Base-by-base conservation (phyloP, 2,888 invertebrate species). In the Cheilosia urbana region DNA sequence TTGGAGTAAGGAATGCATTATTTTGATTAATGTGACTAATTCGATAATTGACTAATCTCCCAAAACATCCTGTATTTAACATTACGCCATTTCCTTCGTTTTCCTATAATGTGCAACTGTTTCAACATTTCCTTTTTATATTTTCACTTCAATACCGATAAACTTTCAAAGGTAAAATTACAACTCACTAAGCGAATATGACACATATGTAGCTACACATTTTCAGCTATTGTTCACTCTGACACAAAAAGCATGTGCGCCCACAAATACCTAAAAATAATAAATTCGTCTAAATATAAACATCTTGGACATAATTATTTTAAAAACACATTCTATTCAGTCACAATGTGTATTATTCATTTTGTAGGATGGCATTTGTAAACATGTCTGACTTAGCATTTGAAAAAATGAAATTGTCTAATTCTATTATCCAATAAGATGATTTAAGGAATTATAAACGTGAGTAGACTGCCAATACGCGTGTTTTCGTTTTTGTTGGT, bases 221-320 rank as follows among this genome's bases (percentile, higher is more conserved):
- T 6, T 6, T 5, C n/a, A 34, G 13, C 11, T 21, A 19, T 2
- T 40, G 19, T 3, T 11, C 37, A 13, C 4, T 2, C 37, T 13
- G 13, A 9, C 21, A n/a, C 11, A 0, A 19, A 17, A 11, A 30
- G 3, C 17, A 58, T 40, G 21, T 58, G 40, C 21, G 17, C 17
- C 19, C 37, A 37, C 34, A 37, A 3, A 57, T 34, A 37, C 34
- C 58, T 58, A 21, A 40, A 37, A 58, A 58, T 40, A 58, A 2
- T 6, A 47, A 47, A 58, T 37, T 58, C 37, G 13, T 40, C 37
- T 40, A 58, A 40, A 58, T 58, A 58, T 58, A 58, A 40, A 40
- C 30, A 47, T 37, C 2, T 24, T 5, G 37, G 1, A 19, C 19
- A 40, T 13, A 58, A 17, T 47, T 17, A 47, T 58, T 58, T 58